phyloP scores from a whole-genome alignment of 1,140 invertebrate genomes.

The Cydia strobilella region DNA sequence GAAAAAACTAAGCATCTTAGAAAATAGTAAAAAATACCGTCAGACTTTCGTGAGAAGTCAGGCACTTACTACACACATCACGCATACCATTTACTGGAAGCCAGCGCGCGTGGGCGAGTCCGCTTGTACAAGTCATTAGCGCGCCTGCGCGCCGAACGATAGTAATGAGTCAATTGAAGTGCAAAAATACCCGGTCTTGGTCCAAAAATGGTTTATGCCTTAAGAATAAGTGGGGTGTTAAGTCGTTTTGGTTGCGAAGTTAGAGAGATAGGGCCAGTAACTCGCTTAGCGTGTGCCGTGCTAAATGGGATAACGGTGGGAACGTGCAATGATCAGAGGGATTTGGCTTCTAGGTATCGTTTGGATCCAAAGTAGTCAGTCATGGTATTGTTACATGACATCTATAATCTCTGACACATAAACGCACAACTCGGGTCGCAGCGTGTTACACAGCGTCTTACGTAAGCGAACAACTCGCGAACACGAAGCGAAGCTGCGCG shows the following conservation, averaged over 20 bases:
- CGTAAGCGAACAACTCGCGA: too few species aligned
- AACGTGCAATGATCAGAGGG: constrained; percentile 10
- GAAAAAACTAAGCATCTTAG: not conserved
- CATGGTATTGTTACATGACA: too few species aligned
- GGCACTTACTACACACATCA: constrained; percentile 7
- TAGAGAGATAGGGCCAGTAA: constrained; percentile 3
- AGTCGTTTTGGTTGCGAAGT: not conserved
- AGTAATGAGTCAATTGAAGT: constrained; percentile 29
- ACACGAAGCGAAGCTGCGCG: too few species aligned
- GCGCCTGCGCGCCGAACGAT: not conserved
- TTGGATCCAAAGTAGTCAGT: not conserved
- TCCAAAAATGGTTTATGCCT: not conserved
- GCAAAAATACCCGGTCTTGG: constrained; percentile 3
- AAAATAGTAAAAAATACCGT: not conserved
- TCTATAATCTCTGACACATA: too few species aligned
- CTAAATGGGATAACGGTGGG: constrained; percentile 15
- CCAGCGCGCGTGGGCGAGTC: not conserved
- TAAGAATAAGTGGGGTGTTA: not conserved
- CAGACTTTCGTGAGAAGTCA: constrained; percentile 1
- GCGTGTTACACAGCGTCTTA: too few species aligned
- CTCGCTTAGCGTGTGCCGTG: constrained; percentile 17
- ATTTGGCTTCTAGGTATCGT: not conserved
- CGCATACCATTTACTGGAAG: not conserved
- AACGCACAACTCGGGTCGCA: too few species aligned
- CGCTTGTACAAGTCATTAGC: not conserved